Percentiles rank a stretch among this genome's conserved stretches.
These are phyloP conservation scores for Botia kubotai DNA, from an alignment of 2,797 vertebrate species.

Conservation along the genomic window DNA sequence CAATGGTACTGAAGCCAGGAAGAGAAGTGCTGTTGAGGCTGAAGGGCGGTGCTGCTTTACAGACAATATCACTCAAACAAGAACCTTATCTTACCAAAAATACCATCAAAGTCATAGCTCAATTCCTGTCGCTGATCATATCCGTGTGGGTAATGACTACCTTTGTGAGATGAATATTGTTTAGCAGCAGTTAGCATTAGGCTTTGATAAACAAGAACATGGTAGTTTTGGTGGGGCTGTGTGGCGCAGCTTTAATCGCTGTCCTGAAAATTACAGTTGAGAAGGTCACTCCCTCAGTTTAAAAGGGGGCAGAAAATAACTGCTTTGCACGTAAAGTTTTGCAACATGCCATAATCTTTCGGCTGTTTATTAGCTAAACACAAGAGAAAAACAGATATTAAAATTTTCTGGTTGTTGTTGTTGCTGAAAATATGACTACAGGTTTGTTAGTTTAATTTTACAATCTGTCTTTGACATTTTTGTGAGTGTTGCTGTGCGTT, in stretches of 20 bases:
- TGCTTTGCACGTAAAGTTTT: conserved; percentile 24
- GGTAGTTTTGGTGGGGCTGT: conserved; percentile 12
- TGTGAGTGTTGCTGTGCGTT: conserved; percentile 21
- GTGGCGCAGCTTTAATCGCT: conserved; percentile 45
- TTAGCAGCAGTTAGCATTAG: conserved; percentile 17
- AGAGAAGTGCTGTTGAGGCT: background rate
- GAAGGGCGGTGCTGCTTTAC: conserved; percentile 20
- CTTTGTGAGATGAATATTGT: conserved; percentile 13
- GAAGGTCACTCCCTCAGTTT: conserved; percentile 39
- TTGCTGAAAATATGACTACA: conserved; percentile 35
- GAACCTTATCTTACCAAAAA: conserved; percentile 13
- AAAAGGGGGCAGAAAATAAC: conserved; percentile 55
- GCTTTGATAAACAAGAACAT: conserved; percentile 32
- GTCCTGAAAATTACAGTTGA: conserved; percentile 49
- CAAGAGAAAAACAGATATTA: conserved; percentile 15
- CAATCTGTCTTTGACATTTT: conserved; percentile 19
- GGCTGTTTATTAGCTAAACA: conserved; percentile 34
- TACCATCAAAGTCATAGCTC: conserved; percentile 16
- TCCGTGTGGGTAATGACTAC: background rate
- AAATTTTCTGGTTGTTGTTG: conserved; percentile 11
- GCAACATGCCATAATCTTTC: background rate
- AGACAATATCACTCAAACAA: conserved; percentile 29
- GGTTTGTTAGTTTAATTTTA: conserved; percentile 12
- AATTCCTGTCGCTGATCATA: background rate
- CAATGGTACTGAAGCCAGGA: background rate